Evolutionary conservation across 2,888 invertebrate species (phyloP), one percentile per base, ranked within the genome.

Genomic region (Coenonympha arcania): DNA sequence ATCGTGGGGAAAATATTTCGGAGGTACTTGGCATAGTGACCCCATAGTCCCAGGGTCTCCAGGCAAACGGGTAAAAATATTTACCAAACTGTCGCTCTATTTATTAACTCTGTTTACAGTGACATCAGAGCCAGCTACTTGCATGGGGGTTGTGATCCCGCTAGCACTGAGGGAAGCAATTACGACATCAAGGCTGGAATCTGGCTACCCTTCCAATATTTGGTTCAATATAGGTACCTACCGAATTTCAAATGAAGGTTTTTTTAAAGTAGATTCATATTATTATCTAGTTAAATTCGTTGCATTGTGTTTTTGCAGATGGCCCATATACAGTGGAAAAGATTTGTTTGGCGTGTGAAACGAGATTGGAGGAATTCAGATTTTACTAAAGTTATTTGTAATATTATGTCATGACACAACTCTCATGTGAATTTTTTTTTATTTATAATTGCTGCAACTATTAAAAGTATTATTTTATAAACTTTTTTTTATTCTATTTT

Each of bases 81-180:
- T n/a, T n/a, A n/a, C n/a, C n/a, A n/a, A n/a, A n/a, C n/a, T n/a
- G n/a, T n/a, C n/a, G n/a, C n/a, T n/a, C n/a, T n/a, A n/a, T n/a
- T n/a, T n/a, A n/a, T n/a, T n/a, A n/a, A n/a, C n/a, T n/a, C n/a
- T n/a, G n/a, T 19, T n/a, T 34, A 1, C 16, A 89, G 89, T 83
- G n/a, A 83, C 84, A 2, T 79, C 83, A 1, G 89, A 89, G 59
- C 89, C 89, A 3, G 80, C 89, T 0, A 68, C 76, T 1, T 86
- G 86, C 56, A 61, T 88, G 54, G 66, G 85, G 1, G 65, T 88
- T 1, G 69, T 74, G 0, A 76, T 87, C 2, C 82, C 90, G 1
- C 79, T 91, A 48, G 92, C 92, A 0, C 73, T 92, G 40, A 82
- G 91, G 30, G 79, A 89, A 52, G 92, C 92, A 0, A 72, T 92